Percentiles rank a stretch among this genome's conserved stretches.
Evolutionary conservation across 2,797 vertebrate species (phyloP).

Genomic region (Onychomys leucogaster): DNA sequence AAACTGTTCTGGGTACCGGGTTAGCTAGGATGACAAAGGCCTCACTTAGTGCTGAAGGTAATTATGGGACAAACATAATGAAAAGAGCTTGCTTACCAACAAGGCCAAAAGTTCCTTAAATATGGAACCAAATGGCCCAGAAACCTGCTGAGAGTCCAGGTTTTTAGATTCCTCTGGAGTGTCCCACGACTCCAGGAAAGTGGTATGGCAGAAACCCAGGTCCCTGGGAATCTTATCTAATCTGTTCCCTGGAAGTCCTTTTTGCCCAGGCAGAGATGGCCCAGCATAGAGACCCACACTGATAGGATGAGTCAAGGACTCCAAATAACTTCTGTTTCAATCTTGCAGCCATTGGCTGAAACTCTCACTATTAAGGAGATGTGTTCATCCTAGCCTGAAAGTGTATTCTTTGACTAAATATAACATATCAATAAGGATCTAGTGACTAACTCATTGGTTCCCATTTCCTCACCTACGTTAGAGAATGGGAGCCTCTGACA

Average conservation of each 20-base stretch:
- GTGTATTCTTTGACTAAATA: conserved; percentile 25
- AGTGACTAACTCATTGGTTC: conserved; percentile 27
- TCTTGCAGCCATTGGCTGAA: conserved; percentile 42
- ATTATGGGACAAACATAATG: not conserved
- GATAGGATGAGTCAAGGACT: conserved; percentile 26
- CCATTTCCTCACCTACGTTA: not conserved
- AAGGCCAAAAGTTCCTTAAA: conserved; percentile 7
- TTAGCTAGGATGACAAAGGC: not conserved
- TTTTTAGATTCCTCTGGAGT: conserved; percentile 48
- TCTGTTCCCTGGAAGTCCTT: conserved; percentile 6
- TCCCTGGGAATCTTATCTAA: conserved; percentile 10
- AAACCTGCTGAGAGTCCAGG: conserved; percentile 20
- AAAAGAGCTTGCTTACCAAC: conserved; percentile 1
- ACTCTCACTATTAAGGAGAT: not conserved
- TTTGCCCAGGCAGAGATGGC: not conserved
- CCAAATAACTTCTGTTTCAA: conserved; percentile 30
- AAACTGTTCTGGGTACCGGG: not conserved
- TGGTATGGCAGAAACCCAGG: conserved; percentile 17
- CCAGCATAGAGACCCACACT: not conserved
- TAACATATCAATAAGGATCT: conserved; percentile 19
- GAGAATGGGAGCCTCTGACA: not conserved
- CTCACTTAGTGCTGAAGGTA: not conserved
- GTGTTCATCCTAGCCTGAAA: conserved; percentile 10
- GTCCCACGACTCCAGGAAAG: conserved; percentile 3
- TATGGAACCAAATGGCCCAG: not conserved